Conservation (phyloP, 2,113 vertebrate species). For the Mormoops blainvillei region DNA sequence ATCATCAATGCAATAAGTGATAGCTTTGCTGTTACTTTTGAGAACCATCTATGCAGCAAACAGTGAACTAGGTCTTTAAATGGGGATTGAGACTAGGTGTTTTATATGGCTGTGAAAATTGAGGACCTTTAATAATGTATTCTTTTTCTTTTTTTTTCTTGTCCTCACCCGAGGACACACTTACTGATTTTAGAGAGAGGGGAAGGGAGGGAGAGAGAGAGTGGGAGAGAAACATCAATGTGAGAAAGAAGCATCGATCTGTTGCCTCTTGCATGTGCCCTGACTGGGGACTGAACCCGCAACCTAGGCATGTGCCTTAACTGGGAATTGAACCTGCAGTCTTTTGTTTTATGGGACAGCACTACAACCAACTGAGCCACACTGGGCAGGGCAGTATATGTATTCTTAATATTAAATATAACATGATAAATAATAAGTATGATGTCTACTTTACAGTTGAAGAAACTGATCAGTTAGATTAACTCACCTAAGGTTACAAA, state of each 20-base stretch:
- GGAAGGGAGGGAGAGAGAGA: too few relatives aligned
- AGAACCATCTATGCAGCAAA: background rate
- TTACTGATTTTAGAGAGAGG: background rate
- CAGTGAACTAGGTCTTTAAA: background rate
- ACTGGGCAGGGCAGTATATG: background rate
- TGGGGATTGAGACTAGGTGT: background rate
- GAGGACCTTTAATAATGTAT: background rate
- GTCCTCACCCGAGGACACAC: background rate
- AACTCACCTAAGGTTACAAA: background rate
- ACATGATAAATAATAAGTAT: background rate
- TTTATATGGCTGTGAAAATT: background rate
- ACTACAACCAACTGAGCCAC: too few relatives aligned
- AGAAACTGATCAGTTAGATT: background rate
- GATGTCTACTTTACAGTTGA: background rate
- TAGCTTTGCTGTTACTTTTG: background rate
- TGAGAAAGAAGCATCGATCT: too few relatives aligned
- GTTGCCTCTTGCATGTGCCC: too few relatives aligned
- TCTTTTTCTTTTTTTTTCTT: background rate
- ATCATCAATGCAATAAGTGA: background rate
- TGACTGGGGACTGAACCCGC: too few relatives aligned
- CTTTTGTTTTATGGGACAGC: too few relatives aligned
- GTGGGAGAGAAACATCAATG: too few relatives aligned
- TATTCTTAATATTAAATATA: background rate
- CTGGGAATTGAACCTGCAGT: too few relatives aligned
- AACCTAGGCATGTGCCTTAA: too few relatives aligned